A percentile compares a stretch with the other conserved stretches of the same genome.
phyloP scores from a whole-genome alignment of 2,797 vertebrate species.

The Balearica regulorum region DNA sequence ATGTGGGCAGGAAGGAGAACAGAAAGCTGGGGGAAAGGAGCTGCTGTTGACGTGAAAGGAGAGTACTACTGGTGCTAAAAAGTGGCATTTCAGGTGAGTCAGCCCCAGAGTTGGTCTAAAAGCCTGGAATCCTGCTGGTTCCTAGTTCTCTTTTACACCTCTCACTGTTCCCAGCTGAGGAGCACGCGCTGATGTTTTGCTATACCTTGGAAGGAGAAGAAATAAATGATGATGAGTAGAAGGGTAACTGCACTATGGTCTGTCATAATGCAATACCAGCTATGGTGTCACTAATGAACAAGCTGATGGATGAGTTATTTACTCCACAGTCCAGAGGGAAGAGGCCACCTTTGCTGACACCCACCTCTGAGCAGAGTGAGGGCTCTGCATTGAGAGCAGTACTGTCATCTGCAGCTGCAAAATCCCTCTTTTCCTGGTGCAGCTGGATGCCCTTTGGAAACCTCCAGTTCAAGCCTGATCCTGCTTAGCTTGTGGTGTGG shows the following conservation, averaged over 20 bases:
- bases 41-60: neutral
- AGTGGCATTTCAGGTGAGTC: neutral
- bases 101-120: neutral
- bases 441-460: neutral
- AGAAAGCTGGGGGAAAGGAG: neutral
- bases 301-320: constrained; percentile 33
- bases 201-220: neutral
- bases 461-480: neutral
- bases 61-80: neutral
- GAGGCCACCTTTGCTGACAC: neutral
- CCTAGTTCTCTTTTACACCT: neutral
- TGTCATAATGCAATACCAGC: neutral
- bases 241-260: neutral
- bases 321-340: neutral
- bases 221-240: constrained; percentile 24
- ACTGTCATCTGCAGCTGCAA: neutral
- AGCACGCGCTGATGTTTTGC: neutral
- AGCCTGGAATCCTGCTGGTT: neutral
- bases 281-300: neutral
- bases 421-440: neutral
- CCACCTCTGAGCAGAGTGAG: neutral
- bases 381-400: neutral
- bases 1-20: neutral
- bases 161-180: neutral
- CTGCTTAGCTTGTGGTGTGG: neutral